These are phyloP conservation scores for Trididemnum miniatum DNA, from an alignment of 23 tunicate species.

Conservation along the genomic window DNA sequence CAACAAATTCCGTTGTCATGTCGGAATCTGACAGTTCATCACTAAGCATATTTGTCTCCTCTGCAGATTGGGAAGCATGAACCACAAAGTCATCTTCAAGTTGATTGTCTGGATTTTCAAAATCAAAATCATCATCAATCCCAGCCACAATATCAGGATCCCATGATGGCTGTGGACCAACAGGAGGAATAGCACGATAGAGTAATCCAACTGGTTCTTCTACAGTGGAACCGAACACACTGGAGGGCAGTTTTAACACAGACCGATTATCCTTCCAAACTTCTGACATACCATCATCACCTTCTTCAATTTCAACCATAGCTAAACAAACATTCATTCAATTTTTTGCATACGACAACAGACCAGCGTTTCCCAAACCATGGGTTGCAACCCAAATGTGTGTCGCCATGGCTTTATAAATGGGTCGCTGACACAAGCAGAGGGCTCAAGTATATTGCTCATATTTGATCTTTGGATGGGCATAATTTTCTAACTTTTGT, in stretches of 20 bases:
- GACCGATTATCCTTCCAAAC: conserved; percentile 38
- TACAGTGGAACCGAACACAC: conserved; percentile 75
- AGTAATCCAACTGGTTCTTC: conserved; percentile 85
- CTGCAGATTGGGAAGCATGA: conserved; percentile 26
- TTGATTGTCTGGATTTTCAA: conserved; percentile 64
- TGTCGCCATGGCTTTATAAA: too few relatives aligned
- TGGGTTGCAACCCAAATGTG: too few relatives aligned
- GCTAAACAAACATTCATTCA: too few relatives aligned
- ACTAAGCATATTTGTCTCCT: background rate
- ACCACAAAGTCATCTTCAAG: conserved; percentile 82
- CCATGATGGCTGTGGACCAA: conserved; percentile 80
- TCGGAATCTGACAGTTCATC: conserved; percentile 25
- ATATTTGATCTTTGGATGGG: too few relatives aligned
- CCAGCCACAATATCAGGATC: conserved; percentile 93
- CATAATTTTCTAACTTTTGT: too few relatives aligned
- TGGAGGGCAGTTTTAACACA: conserved; percentile 60
- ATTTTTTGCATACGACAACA: too few relatives aligned
- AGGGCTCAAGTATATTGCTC: too few relatives aligned
- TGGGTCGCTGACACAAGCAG: too few relatives aligned
- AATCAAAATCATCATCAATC: conserved; percentile 88
- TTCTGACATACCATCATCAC: conserved; percentile 45
- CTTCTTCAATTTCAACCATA: conserved; percentile 13
- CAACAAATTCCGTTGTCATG: background rate
- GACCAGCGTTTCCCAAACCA: too few relatives aligned
- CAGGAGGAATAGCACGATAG: conserved; percentile 75